phyloP scores from a whole-genome alignment of 2,888 invertebrate species.

The Oscheius myriophilus region DNA sequence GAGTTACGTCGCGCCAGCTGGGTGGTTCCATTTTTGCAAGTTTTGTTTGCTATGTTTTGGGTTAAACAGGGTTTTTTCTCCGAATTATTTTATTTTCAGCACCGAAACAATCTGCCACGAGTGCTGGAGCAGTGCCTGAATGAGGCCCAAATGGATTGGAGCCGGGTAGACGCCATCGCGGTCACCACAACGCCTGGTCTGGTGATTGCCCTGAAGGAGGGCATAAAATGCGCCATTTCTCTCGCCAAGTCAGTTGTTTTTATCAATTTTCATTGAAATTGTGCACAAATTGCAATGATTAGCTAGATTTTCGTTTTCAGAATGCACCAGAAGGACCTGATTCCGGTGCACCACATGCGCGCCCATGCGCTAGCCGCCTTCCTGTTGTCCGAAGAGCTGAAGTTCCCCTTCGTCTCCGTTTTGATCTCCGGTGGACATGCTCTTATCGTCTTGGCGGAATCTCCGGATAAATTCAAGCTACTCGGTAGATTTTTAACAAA shows the following conservation, averaged over 20 bases:
- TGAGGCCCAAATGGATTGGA: conserved; percentile 34
- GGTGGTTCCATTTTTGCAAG: too few relatives aligned
- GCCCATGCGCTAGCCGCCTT: conserved; percentile 90
- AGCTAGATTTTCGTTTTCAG: conserved; percentile 29
- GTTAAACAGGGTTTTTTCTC: not conserved
- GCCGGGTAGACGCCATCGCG: conserved; percentile 61
- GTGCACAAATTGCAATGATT: too few relatives aligned
- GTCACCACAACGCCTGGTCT: conserved; percentile 66
- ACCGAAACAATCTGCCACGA: conserved; percentile 49
- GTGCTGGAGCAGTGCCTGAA: conserved; percentile 57
- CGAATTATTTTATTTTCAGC: conserved; percentile 40
- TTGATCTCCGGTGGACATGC: conserved; percentile 68
- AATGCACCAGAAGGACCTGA: conserved; percentile 77
- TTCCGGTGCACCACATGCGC: conserved; percentile 98
- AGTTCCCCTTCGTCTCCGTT: conserved; percentile 62
- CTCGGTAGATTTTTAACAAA: conserved; percentile 19
- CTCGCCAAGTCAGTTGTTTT: conserved; percentile 56
- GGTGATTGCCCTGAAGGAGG: conserved; percentile 67
- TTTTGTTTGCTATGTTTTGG: conserved; percentile 1
- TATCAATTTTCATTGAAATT: too few relatives aligned
- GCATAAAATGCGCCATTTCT: conserved; percentile 57
- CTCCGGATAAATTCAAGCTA: conserved; percentile 50
- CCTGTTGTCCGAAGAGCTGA: conserved; percentile 73
- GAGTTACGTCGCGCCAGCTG: too few relatives aligned
- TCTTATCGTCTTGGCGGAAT: conserved; percentile 50